Evolutionary conservation across 1,140 invertebrate genomes (phyloP).

Genomic region (Ericerus pela): DNA sequence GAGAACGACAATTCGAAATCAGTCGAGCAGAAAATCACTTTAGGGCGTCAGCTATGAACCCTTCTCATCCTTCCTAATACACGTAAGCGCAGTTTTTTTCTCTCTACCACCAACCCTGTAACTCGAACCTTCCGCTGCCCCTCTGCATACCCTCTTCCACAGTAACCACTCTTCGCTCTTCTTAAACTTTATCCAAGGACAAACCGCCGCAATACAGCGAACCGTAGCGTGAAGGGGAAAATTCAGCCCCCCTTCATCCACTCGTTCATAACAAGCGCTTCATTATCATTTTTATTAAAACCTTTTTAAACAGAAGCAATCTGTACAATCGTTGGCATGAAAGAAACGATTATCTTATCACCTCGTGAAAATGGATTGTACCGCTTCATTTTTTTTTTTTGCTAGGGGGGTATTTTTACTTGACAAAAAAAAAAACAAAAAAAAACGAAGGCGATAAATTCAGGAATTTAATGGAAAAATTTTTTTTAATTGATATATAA

Average conservation of each 20-base stretch:
- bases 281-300: slow-evolving; percentile 12
- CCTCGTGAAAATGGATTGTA: background rate
- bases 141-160: too few relatives aligned
- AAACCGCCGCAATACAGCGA: slow-evolving; percentile 1
- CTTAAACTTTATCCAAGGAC: slow-evolving; percentile 8
- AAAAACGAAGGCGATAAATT: too few relatives aligned
- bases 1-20: slow-evolving; percentile 11
- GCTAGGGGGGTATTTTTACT: too few relatives aligned
- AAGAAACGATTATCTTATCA: slow-evolving; percentile 11
- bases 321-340: slow-evolving; percentile 7
- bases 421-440: too few relatives aligned
- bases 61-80: background rate
- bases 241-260: too few relatives aligned
- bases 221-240: slow-evolving; percentile 3
- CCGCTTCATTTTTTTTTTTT: background rate
- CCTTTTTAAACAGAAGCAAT: slow-evolving; percentile 11
- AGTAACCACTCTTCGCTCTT: slow-evolving; percentile 8
- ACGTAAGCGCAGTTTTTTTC: too few relatives aligned
- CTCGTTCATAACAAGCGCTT: slow-evolving; percentile 6
- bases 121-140: too few relatives aligned
- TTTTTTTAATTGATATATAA: too few relatives aligned
- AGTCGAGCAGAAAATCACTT: slow-evolving; percentile 12
- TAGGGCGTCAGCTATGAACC: slow-evolving; percentile 8
- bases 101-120: too few relatives aligned
- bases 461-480: too few relatives aligned